These are phyloP conservation scores for Labeo rohita DNA, from an alignment of 2,113 vertebrate genomes.

Conservation along the genomic window DNA sequence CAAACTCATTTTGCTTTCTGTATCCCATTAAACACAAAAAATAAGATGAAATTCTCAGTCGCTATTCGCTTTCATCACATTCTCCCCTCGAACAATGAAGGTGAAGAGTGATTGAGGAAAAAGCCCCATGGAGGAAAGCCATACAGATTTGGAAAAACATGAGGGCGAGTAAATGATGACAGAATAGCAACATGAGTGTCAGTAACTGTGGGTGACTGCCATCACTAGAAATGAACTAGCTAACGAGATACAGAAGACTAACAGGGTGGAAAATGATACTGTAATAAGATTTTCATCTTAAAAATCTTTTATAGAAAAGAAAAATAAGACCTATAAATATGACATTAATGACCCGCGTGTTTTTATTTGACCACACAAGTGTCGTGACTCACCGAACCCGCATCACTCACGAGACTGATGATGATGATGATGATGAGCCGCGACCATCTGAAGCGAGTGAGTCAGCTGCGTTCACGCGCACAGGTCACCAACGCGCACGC, in stretches of 20 bases:
- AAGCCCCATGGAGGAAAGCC: background rate
- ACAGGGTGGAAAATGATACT: too few species aligned
- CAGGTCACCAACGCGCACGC: background rate
- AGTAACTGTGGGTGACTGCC: background rate
- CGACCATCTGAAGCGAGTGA: background rate
- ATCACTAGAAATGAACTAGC: too few species aligned
- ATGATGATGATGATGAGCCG: background rate
- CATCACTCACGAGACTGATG: background rate
- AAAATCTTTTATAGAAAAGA: background rate
- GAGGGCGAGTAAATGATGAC: background rate
- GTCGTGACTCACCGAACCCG: background rate
- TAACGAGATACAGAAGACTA: too few species aligned
- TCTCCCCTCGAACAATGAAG: background rate
- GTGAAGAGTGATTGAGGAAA: background rate
- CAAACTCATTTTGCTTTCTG: background rate
- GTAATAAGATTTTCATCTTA: background rate
- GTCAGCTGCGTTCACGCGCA: background rate
- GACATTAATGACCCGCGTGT: too few species aligned
- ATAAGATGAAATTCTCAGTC: background rate
- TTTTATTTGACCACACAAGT: background rate
- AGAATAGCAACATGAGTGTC: background rate
- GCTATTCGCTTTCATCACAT: background rate
- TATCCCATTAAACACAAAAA: background rate
- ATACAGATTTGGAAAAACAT: background rate
- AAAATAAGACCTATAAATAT: background rate